phyloP scores from a whole-genome alignment of 1,140 invertebrate species.

The Achroia grisella region DNA sequence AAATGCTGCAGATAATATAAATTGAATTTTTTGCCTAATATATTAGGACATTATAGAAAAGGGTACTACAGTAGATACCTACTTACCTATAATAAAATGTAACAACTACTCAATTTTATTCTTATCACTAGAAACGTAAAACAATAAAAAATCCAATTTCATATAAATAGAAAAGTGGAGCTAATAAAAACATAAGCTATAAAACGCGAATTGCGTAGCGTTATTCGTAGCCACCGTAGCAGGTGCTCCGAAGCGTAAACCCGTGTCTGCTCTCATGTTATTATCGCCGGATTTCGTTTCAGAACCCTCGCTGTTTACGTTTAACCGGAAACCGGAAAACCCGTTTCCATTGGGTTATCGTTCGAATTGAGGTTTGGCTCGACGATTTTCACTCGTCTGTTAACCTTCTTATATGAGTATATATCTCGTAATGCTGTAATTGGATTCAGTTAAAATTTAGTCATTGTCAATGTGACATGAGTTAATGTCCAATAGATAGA shows the following conservation, averaged over 20 bases:
- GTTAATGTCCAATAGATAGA: no score
- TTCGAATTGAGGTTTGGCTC: conserved; percentile 12
- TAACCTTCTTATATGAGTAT: neutral
- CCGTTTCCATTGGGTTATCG: conserved; percentile 12
- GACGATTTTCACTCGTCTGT: conserved; percentile 9
- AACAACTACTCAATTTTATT: no score
- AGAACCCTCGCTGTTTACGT: conserved; percentile 10
- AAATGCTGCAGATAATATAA: no score
- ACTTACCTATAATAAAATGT: neutral
- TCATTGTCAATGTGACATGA: no score
- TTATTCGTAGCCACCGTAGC: conserved; percentile 9
- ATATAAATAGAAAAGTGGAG: conserved; percentile 5
- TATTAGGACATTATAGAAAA: no score
- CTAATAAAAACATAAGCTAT: conserved; percentile 15
- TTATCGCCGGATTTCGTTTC: conserved; percentile 12
- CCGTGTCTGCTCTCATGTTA: conserved; percentile 10
- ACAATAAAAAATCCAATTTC: conserved; percentile 4
- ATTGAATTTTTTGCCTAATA: no score
- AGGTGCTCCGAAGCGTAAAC: conserved; percentile 16
- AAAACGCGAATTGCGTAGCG: conserved; percentile 5
- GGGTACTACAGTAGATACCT: no score
- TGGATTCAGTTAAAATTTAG: no score
- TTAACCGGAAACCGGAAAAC: conserved; percentile 12
- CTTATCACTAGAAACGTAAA: neutral
- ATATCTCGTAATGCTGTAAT: neutral